These are phyloP conservation scores for Sebastes minor DNA, from an alignment of 2,797 vertebrate genomes.

Conservation along the genomic window DNA sequence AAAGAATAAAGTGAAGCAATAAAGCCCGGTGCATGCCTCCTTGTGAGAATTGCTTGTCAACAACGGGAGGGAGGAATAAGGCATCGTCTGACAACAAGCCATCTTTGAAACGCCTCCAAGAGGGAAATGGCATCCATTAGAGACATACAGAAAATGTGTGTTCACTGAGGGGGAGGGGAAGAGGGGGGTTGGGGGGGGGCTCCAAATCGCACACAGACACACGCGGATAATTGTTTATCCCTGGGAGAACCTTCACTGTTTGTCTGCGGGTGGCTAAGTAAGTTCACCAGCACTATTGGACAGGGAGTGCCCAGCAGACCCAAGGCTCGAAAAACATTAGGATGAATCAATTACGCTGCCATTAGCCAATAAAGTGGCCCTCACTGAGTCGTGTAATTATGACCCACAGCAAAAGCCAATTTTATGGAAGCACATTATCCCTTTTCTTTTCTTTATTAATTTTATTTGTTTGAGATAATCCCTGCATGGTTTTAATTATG, in stretches of 20 bases:
- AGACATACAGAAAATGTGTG: conserved; percentile 65
- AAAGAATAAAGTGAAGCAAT: conserved; percentile 48
- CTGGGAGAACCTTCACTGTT: conserved; percentile 65
- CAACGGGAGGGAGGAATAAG: conserved; percentile 61
- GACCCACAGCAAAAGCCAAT: conserved; percentile 80
- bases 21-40: conserved; percentile 55
- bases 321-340: conserved; percentile 79
- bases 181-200: not conserved
- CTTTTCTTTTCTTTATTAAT: conserved; percentile 74
- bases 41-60: conserved; percentile 72
- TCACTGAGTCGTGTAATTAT: conserved; percentile 84
- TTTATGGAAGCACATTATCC: conserved; percentile 72
- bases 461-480: conserved; percentile 83
- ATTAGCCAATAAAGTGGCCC: conserved; percentile 82
- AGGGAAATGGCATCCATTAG: conserved; percentile 75
- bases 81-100: conserved; percentile 72
- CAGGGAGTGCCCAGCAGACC: conserved; percentile 71
- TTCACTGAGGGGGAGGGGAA: conserved; percentile 11
- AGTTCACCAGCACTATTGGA: conserved; percentile 69
- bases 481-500: conserved; percentile 80
- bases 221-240: conserved; percentile 75
- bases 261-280: conserved; percentile 76
- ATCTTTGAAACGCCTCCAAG: conserved; percentile 77
- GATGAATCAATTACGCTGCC: conserved; percentile 84
- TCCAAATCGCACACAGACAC: conserved; percentile 37